A percentile compares a stretch with the other conserved stretches of the same genome.
Conservation (phyloP, 2,888 invertebrate species). For the Vandiemenella viatica region DNA sequence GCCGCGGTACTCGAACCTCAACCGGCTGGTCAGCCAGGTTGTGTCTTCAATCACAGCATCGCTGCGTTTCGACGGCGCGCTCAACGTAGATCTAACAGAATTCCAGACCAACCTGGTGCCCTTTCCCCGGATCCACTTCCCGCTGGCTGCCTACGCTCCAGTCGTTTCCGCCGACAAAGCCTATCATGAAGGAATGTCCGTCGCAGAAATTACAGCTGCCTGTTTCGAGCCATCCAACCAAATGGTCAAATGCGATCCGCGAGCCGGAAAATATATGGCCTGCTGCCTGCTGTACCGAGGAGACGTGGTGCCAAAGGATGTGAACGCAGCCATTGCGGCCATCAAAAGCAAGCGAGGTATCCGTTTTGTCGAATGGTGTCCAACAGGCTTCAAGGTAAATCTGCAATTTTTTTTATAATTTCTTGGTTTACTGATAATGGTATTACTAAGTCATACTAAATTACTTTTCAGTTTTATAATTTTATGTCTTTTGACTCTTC, state of each 20-base stretch:
- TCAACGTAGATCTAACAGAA: conserved; percentile 78
- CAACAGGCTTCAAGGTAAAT: conserved; percentile 38
- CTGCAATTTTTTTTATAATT: no score
- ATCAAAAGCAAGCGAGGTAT: conserved; percentile 40
- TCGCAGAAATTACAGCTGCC: conserved; percentile 38
- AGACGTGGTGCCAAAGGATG: conserved; percentile 30
- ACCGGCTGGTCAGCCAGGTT: neutral
- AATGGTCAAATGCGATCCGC: conserved; percentile 29
- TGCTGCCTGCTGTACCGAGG: conserved; percentile 16
- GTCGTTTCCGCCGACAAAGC: conserved; percentile 37
- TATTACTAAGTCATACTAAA: no score
- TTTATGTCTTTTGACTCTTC: no score
- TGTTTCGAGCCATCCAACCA: conserved; percentile 44
- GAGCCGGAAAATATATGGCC: conserved; percentile 35
- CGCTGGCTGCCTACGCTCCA: conserved; percentile 38
- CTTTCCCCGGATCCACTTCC: conserved; percentile 84
- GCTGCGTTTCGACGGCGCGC: conserved; percentile 69
- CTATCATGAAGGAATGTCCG: conserved; percentile 35
- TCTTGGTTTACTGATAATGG: no score
- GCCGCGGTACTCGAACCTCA: neutral
- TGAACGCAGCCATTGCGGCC: conserved; percentile 36
- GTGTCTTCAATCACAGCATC: conserved; percentile 54
- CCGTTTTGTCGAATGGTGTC: conserved; percentile 44
- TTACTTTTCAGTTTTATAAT: no score
- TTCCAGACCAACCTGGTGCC: conserved; percentile 86